Evolutionary conservation across 37 sponge, comb jelly and placozoan species (phyloP), one percentile per base, ranked within the genome.

Genomic region (Beroe forskalii): DNA sequence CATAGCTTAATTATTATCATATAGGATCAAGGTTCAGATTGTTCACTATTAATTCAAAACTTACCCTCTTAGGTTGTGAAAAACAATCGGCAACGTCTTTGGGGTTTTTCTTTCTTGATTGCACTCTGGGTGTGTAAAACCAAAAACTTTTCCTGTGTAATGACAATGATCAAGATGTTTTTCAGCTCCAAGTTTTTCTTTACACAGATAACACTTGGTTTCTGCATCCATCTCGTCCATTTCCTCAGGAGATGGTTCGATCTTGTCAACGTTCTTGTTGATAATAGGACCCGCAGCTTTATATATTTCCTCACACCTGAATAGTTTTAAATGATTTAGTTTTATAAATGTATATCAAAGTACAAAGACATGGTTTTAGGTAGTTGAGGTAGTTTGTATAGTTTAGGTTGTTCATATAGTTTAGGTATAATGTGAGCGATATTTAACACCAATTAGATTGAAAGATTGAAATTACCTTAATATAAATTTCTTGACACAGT

Each of bases 101-200:
- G 25, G 66, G 25, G 14, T 64, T 6, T 23, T 3, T 64, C 66
- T 64, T 22, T 23, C 66, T 22, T 23, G 66, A 22, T 64, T 64
- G 25, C 66, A 64, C 66, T 64, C 66, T 3, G 30, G 30, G 31
- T 64, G 66, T 22, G 66, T 22, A 64, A 22, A 64, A 60, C 31
- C 31, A 64, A 64, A 6, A 6, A 64, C 31, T 64, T 22, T 8
- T n/a, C 66, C 66, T 22, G 66, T 64, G 31, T 64, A 64, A 64
- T 64, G 66, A 22, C 66, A 64, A 23, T 64, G 66, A 64, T 64
- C 66, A 27, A 64, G 66, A 64, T 64, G 24, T 12, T 48, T 48
- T 12, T 48, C 12, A 6, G 12, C 55, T 48, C 6, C 12, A 6
- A 48, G 6, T 48, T 12, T 48, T 12, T 48, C 12, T 6, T 12